These are phyloP conservation scores for Agrochola macilenta DNA, from an alignment of 2,888 invertebrate species.

Conservation along the genomic window DNA sequence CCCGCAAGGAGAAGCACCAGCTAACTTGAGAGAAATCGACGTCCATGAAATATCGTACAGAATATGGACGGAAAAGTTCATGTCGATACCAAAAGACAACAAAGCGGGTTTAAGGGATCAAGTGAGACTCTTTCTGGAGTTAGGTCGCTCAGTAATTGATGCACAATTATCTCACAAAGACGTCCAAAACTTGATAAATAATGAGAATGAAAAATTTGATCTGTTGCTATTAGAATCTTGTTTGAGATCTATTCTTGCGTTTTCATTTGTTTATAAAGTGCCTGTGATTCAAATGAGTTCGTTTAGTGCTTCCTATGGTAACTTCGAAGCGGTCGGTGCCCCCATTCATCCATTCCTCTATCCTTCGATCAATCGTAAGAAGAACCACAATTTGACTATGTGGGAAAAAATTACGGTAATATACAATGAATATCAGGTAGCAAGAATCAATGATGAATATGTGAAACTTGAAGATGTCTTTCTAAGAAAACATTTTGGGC, in stretches of 20 bases:
- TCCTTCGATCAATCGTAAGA: constrained; percentile 61
- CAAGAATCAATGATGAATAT: constrained; percentile 54
- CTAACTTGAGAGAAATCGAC: constrained; percentile 79
- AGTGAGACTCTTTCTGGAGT: constrained; percentile 32
- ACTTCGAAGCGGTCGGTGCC: constrained; percentile 66
- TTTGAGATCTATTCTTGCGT: constrained; percentile 46
- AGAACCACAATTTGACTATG: constrained; percentile 66
- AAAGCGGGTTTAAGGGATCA: constrained; percentile 42
- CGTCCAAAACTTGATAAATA: constrained; percentile 65
- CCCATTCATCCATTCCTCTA: constrained; percentile 70
- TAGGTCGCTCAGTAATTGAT: constrained; percentile 47
- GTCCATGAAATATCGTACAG: constrained; percentile 72
- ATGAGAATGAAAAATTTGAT: constrained; percentile 62
- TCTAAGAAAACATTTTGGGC: constrained; percentile 67
- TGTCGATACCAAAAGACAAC: constrained; percentile 27
- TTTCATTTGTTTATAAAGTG: constrained; percentile 57
- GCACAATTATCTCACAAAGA: constrained; percentile 57
- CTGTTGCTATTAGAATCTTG: constrained; percentile 70
- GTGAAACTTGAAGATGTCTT: constrained; percentile 33
- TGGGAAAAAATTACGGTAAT: constrained; percentile 72
- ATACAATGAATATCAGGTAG: constrained; percentile 49
- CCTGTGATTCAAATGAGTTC: constrained; percentile 74
- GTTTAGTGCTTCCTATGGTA: constrained; percentile 60
- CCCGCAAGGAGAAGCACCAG: constrained; percentile 60
- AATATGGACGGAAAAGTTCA: constrained; percentile 48